Base-by-base conservation (phyloP, 2,797 vertebrate species). In the Lophotriccus pileatus region DNA sequence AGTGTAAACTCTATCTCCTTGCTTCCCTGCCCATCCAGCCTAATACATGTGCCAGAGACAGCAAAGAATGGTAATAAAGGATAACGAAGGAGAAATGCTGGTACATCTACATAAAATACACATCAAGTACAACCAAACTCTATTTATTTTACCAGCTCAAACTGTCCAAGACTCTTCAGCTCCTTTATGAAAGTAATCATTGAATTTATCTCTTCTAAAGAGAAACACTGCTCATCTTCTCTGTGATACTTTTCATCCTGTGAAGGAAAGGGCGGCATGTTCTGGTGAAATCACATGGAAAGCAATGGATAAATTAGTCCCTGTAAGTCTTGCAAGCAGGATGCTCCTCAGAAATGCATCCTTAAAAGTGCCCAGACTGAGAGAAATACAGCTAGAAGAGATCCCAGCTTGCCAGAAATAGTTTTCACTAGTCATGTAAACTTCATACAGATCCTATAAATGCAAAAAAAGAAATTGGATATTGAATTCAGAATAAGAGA, bases 101-200 rank as follows among this genome's bases (percentile, higher is more conserved):
- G 22, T 27, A 84, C 27, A 58, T 67, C 72, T 68, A 70, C 46
- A 32, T 39, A 70, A 77, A 74, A 67, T 16, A 78, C 3, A 2
- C 37, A 80, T 74, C 7, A 4, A 68, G 4, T 22, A 23, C 15
- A 93, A 46, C 3, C 80, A 80, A 88, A 6, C 2, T 7, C 12
- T 32, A 6, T 66, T 52, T 82, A 63, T 92, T 96, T 98, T 98
- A 99, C 99, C 99, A 98, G 97, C 56, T 98, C 97, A 97, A 99
- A 99, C 32, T 98, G 90, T 80, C 98, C 98, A 39, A 98, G 93
- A 70, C 47, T 98, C 86, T 97, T 97, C 91, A 99, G 96, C 93
- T 98, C 98, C 75, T 97, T 97, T 69, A 98, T 83, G 94, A 99
- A 99, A 95, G 97, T 98, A 70, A 97, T 97, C 56, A 99, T 91